These are phyloP conservation scores for Micropoecilia bifurca DNA, from an alignment of 2,797 vertebrate genomes.

Conservation along the genomic window DNA sequence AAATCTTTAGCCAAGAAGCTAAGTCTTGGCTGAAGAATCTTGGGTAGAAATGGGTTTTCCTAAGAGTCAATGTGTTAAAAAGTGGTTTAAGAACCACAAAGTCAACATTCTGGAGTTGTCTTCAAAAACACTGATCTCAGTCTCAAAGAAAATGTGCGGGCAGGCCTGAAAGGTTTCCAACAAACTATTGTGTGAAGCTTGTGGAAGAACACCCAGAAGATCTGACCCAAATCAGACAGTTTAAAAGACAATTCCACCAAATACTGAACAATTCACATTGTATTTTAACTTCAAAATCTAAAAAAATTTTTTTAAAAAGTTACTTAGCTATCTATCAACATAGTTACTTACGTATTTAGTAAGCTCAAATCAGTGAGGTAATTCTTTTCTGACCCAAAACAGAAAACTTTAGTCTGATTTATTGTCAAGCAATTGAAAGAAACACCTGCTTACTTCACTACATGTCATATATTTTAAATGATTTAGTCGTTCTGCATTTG, in stretches of 20 bases:
- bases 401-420: not conserved
- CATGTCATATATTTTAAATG: not conserved
- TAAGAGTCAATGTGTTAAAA: not conserved
- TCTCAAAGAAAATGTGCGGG: too few species aligned
- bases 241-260: not conserved
- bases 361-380: too few species aligned
- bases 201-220: too few species aligned
- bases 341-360: too few species aligned
- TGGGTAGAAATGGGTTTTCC: not conserved
- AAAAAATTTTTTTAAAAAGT: not conserved
- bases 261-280: not conserved
- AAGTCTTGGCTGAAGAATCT: not conserved
- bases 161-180: too few species aligned
- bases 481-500: not conserved
- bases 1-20: not conserved
- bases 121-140: too few species aligned
- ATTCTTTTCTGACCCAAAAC: not conserved
- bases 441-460: not conserved
- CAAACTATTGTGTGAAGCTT: too few species aligned
- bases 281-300: not conserved
- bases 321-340: too few species aligned
- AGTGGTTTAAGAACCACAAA: too few species aligned
- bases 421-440: not conserved
- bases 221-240: not conserved
- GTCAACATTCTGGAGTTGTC: too few species aligned